Evolutionary conservation across 2,797 vertebrate species (phyloP).

Genomic region (Pseudochirops cupreus): DNA sequence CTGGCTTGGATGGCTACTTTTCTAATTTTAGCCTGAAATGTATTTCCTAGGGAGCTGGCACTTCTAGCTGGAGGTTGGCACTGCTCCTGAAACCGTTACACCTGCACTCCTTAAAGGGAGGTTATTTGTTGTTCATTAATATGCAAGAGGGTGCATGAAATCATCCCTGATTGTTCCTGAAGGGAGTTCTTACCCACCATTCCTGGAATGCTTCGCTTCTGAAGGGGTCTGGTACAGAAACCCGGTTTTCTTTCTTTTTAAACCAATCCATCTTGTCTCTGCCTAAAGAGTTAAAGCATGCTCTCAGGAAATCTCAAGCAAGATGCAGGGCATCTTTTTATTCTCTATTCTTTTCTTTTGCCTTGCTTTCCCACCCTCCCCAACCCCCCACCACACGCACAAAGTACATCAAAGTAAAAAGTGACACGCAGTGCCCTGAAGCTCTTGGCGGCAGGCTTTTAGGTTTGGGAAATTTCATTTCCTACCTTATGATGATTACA

Average conservation of each 20-base stretch:
- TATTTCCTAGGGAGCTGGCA: conserved; percentile 74
- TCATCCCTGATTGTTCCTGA: conserved; percentile 66
- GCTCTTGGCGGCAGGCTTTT: conserved; percentile 87
- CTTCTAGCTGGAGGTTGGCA: conserved; percentile 63
- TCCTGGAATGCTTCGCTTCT: conserved; percentile 73
- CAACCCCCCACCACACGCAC: conserved; percentile 55
- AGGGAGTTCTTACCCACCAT: conserved; percentile 67
- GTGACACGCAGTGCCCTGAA: conserved; percentile 82
- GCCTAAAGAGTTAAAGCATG: conserved; percentile 80
- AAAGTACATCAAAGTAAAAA: conserved; percentile 85
- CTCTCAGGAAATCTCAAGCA: conserved; percentile 79
- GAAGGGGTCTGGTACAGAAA: conserved; percentile 63
- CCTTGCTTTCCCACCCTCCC: conserved; percentile 16
- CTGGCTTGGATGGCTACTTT: conserved; percentile 65
- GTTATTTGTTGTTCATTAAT: conserved; percentile 79
- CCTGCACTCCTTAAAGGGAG: conserved; percentile 65
- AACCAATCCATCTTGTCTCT: conserved; percentile 76
- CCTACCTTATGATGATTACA: conserved; percentile 86
- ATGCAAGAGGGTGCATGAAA: conserved; percentile 74
- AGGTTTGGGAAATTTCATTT: conserved; percentile 87
- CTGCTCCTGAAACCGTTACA: conserved; percentile 72
- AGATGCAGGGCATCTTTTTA: conserved; percentile 71
- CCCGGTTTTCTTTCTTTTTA: conserved; percentile 71
- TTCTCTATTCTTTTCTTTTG: conserved; percentile 28
- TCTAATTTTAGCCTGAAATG: conserved; percentile 73